These are phyloP conservation scores for Gavia stellata DNA, from an alignment of 2,113 vertebrate genomes.

Conservation along the genomic window DNA sequence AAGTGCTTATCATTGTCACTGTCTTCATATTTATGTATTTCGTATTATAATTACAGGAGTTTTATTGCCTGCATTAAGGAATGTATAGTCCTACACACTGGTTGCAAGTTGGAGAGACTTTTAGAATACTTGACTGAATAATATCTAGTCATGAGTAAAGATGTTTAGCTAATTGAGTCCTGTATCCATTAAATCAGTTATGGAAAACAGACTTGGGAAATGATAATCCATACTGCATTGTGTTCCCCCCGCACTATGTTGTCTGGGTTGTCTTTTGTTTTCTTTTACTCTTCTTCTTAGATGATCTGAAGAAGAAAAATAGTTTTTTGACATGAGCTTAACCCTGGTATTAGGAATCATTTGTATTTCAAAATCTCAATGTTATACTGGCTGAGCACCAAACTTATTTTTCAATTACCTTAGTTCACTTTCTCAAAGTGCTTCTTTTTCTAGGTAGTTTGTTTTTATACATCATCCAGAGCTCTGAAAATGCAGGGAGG, in stretches of 20 bases:
- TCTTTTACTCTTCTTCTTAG: background rate
- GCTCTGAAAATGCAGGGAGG: background rate
- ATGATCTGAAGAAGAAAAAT: background rate
- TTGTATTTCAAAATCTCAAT: conserved; percentile 19
- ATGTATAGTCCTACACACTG: background rate
- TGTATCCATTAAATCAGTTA: background rate
- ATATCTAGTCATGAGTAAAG: background rate
- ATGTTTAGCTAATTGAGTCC: background rate
- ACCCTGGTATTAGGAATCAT: background rate
- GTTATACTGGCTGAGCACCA: background rate
- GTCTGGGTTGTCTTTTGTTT: background rate
- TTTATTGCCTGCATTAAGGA: background rate
- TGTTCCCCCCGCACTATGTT: background rate
- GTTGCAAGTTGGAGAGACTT: background rate
- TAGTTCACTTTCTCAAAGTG: conserved; percentile 12
- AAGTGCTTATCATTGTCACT: background rate
- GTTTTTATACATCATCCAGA: background rate
- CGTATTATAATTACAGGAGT: background rate
- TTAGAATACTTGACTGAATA: background rate
- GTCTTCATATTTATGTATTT: background rate
- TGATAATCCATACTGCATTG: background rate
- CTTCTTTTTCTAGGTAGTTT: conserved; percentile 17
- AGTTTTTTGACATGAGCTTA: background rate
- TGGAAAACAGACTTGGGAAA: background rate
- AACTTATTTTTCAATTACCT: conserved; percentile 47